These are phyloP conservation scores for Anas platyrhynchos DNA, from an alignment of 2,113 vertebrate species.

Conservation along the genomic window DNA sequence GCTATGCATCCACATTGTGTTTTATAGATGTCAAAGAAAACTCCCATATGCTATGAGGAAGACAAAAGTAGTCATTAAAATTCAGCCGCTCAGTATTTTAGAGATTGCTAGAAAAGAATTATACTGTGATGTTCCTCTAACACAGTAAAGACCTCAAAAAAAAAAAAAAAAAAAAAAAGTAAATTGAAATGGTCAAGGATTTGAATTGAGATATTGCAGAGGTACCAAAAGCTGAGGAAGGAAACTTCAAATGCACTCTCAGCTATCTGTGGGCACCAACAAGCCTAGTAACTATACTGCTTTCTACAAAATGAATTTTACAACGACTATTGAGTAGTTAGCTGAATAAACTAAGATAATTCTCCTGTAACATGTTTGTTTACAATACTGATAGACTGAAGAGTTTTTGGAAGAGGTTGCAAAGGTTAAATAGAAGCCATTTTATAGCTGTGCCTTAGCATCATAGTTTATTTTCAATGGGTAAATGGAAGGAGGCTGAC, in stretches of 20 bases:
- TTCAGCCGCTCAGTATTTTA: background rate
- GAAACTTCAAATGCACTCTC: background rate
- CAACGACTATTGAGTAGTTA: background rate
- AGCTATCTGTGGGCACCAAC: background rate
- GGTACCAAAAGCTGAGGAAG: background rate
- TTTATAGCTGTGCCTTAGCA: background rate
- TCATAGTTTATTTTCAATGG: background rate
- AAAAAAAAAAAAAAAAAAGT: no score
- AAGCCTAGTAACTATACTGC: background rate
- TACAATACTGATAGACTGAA: fast-evolving
- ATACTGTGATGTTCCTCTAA: background rate
- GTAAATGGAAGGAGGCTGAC: background rate
- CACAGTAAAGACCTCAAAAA: background rate
- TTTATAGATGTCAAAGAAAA: background rate
- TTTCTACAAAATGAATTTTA: background rate
- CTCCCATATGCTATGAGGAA: background rate
- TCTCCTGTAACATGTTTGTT: background rate
- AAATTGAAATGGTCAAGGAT: background rate
- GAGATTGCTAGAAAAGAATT: background rate
- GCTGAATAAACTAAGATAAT: background rate
- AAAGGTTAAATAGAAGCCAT: background rate
- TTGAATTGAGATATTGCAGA: background rate
- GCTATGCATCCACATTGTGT: background rate
- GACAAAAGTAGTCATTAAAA: background rate
- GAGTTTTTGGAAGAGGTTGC: background rate